A percentile compares a stretch with the other conserved stretches of the same genome.
Conservation (phyloP, 2,888 invertebrate genomes). For the Villa cingulata region DNA sequence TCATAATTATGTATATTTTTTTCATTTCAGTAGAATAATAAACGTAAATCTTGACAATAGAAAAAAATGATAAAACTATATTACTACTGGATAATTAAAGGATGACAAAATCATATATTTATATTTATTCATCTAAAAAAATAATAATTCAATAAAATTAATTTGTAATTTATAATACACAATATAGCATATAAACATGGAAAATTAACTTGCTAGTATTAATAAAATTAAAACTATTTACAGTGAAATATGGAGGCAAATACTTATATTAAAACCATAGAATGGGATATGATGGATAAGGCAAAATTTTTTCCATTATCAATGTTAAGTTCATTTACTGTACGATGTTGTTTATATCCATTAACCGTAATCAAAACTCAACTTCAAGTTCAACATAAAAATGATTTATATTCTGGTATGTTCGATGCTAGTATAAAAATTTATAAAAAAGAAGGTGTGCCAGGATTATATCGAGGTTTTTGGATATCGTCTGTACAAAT, state of each 20-base stretch:
- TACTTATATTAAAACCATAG: conserved; percentile 66
- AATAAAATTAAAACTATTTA: too few species aligned
- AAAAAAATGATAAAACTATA: too few species aligned
- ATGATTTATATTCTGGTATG: conserved; percentile 72
- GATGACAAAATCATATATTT: too few species aligned
- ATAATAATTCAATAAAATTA: too few species aligned
- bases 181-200: too few species aligned
- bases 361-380: conserved; percentile 88
- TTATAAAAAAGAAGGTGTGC: conserved; percentile 64
- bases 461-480: conserved; percentile 86
- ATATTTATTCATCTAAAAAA: too few species aligned
- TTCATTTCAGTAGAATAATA: too few species aligned
- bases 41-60: too few species aligned
- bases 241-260: conserved; percentile 20
- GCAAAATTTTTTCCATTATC: conserved; percentile 85
- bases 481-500: conserved; percentile 88
- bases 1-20: too few species aligned
- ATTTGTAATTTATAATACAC: too few species aligned
- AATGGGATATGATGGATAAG: conserved; percentile 98
- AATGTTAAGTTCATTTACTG: conserved; percentile 54
- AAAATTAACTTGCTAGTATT: too few species aligned
- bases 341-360: conserved; percentile 70
- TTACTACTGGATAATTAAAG: too few species aligned
- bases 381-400: conserved; percentile 70
- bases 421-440: conserved; percentile 84